Evolutionary conservation across 1,140 invertebrate species (phyloP), one percentile per base, ranked within the genome.

Genomic region (Glossosoma conforme): DNA sequence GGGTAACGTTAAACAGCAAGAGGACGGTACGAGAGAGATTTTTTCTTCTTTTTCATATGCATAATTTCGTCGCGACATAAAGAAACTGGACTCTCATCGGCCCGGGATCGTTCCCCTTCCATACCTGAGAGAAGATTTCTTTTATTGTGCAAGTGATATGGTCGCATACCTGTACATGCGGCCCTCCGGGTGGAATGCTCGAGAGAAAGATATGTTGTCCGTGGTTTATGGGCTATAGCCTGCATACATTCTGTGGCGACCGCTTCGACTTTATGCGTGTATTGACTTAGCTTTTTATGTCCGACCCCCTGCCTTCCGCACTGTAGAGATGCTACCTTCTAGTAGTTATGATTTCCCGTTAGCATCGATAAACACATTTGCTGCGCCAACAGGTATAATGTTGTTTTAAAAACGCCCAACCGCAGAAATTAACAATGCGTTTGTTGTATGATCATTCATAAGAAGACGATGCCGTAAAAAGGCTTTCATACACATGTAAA

Each of bases 81-180:
- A 46, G 35, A 37, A 6, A n/a, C 21, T 24, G 14, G 22, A 33
- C n/a, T n/a, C n/a, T n/a, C n/a, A n/a, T n/a, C n/a, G n/a, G n/a
- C n/a, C n/a, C n/a, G n/a, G 11, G 13, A 32, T 14, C 32, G 5
- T n/a, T 15, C 15, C 25, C n/a, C 25, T 28, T 18, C 43, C 11
- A 11, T n/a, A 17, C 43, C 17, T 19, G 18, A 36, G n/a, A n/a
- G n/a, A n/a, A n/a, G 44, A 46, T 46, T 46, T 46, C 30, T 46
- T 46, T 46, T 46, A 46, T 46, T 46, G 44, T 46, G 44, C 32
- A 46, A 40, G 38, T 41, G 47, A 49, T 49, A 49, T 42, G 38
- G 9, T 42, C 37, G 20, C 47, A 49, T 41, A 49, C 47, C 28
- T 17, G 3, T 14, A 19, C 17, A 17, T 38, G 15, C 11, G 17